Conservation (phyloP, 1,140 invertebrate genomes). For the Sesamia nonagrioides region DNA sequence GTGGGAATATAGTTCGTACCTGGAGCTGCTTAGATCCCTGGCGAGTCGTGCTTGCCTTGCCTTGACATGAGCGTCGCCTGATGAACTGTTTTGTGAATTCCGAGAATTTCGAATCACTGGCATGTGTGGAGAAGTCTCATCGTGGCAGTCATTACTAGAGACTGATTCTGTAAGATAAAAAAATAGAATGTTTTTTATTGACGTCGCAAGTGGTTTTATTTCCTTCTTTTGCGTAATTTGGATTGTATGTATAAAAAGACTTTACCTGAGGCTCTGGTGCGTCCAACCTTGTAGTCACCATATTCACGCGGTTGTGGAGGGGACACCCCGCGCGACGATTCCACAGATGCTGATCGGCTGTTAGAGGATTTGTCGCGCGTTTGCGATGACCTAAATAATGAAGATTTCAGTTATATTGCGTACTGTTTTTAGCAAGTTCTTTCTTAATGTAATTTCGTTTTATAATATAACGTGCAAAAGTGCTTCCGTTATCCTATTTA, state of each 20-base stretch:
- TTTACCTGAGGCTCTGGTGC: conserved; percentile 78
- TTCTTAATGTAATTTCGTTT: too few relatives aligned
- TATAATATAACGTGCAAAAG: too few relatives aligned
- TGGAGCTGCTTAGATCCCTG: conserved; percentile 79
- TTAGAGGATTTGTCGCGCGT: conserved; percentile 83
- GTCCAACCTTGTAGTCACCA: conserved; percentile 71
- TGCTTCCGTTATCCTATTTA: too few relatives aligned
- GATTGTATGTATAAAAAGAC: neutral
- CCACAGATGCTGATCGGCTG: conserved; percentile 83
- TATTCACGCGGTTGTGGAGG: conserved; percentile 72
- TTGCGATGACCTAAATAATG: conserved; percentile 74
- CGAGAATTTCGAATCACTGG: conserved; percentile 79
- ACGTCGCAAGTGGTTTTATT: too few relatives aligned
- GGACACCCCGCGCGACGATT: conserved; percentile 79
- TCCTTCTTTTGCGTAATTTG: too few relatives aligned
- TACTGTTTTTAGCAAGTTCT: too few relatives aligned
- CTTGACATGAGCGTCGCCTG: conserved; percentile 79
- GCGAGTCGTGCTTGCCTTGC: conserved; percentile 80
- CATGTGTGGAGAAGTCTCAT: conserved; percentile 75
- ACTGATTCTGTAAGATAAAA: conserved; percentile 72
- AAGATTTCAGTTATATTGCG: neutral
- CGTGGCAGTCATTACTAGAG: conserved; percentile 80
- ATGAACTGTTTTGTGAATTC: conserved; percentile 69
- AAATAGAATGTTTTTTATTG: neutral
- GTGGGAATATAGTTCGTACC: conserved; percentile 58